A percentile compares a stretch with the other conserved stretches of the same genome.
Evolutionary conservation across 2,797 vertebrate genomes (phyloP).

Genomic region (Rachycentron canadum): DNA sequence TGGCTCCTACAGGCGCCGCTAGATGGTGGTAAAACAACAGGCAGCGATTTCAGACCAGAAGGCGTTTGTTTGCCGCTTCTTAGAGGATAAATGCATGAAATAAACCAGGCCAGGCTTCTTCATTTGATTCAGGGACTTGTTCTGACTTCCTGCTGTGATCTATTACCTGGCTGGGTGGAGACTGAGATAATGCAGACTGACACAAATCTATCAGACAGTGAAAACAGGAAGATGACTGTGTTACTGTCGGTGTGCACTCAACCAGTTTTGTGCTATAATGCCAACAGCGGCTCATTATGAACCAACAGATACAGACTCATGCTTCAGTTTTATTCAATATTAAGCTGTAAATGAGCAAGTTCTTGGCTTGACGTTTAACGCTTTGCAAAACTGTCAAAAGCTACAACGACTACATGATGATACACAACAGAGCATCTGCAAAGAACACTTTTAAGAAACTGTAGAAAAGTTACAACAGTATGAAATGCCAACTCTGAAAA

Average conservation of each 20-base stretch:
- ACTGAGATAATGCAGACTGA: conserved; percentile 34
- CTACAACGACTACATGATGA: conserved; percentile 46
- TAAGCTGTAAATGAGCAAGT: conserved; percentile 41
- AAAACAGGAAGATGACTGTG: conserved; percentile 14
- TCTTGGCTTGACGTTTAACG: conserved; percentile 39
- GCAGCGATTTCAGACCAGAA: conserved; percentile 7
- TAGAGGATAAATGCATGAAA: conserved; percentile 28
- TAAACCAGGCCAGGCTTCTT: conserved; percentile 23
- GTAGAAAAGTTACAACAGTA: conserved; percentile 77
- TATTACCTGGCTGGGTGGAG: conserved; percentile 48
- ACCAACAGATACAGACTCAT: conserved; percentile 46
- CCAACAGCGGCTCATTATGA: neutral
- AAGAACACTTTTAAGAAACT: conserved; percentile 76
- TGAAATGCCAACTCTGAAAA: conserved; percentile 67
- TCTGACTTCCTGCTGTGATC: conserved; percentile 40
- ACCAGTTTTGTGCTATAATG: neutral
- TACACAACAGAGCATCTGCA: conserved; percentile 65
- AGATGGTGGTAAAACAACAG: conserved; percentile 62
- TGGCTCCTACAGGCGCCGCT: conserved; percentile 48
- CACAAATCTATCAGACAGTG: conserved; percentile 30
- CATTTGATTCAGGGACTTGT: conserved; percentile 22
- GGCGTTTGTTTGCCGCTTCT: conserved; percentile 2
- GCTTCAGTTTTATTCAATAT: conserved; percentile 65
- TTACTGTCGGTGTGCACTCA: conserved; percentile 6
- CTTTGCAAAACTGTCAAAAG: conserved; percentile 50